A percentile compares a stretch with the other conserved stretches of the same genome.
phyloP scores from a whole-genome alignment of 23 tunicate species.

The Trididemnum miniatum region DNA sequence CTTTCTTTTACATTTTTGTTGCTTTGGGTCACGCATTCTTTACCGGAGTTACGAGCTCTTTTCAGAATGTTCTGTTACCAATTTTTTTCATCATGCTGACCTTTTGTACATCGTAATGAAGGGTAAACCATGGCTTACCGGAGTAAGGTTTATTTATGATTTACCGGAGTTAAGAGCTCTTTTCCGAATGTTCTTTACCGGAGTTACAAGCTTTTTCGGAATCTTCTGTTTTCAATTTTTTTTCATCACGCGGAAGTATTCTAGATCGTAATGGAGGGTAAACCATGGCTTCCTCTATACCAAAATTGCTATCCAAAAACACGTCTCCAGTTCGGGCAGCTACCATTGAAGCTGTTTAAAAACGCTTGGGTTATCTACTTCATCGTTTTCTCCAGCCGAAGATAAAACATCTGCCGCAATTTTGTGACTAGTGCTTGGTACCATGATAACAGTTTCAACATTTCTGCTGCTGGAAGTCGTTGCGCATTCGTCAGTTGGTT shows the following conservation, averaged over 20 bases:
- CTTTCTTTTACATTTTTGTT: not conserved
- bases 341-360: not conserved
- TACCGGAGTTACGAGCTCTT: constrained; percentile 1
- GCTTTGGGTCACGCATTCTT: not conserved
- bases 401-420: not conserved
- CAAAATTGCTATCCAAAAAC: not conserved
- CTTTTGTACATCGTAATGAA: not conserved
- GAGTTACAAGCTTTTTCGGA: not conserved
- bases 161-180: not conserved
- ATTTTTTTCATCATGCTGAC: not conserved
- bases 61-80: no score
- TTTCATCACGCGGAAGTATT: not conserved
- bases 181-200: not conserved
- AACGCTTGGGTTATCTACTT: not conserved
- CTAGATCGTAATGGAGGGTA: not conserved
- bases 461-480: not conserved
- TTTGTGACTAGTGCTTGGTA: not conserved
- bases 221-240: constrained; percentile 6
- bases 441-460: not conserved
- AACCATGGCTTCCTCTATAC: not conserved
- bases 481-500: not conserved
- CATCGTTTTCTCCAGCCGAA: not conserved
- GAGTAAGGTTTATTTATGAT: not conserved
- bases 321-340: not conserved
- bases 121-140: not conserved